phyloP scores from a whole-genome alignment of 2,113 vertebrate species.

The Ailuropoda melanoleuca region DNA sequence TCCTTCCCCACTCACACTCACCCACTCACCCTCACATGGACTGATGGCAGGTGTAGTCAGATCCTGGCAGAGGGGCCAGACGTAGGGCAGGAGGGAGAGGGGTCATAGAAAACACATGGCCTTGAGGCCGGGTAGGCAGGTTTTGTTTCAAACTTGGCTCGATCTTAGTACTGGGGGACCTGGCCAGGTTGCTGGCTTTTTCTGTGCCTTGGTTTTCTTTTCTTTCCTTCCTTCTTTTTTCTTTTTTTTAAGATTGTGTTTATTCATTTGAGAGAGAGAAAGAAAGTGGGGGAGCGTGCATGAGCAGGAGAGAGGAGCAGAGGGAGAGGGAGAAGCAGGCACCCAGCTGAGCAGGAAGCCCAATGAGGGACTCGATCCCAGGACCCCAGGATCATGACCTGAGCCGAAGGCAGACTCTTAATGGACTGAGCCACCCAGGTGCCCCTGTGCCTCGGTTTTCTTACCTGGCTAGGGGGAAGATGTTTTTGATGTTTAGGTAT shows the following conservation, averaged over 20 bases:
- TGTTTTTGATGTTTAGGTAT: not conserved
- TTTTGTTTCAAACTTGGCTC: not conserved
- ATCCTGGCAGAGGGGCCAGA: not conserved
- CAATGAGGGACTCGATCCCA: not conserved
- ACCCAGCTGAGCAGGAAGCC: not conserved
- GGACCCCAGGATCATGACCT: not conserved
- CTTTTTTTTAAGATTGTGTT: not conserved
- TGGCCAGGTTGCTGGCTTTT: not conserved
- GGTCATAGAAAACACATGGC: not conserved
- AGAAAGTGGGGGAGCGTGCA: too few relatives aligned
- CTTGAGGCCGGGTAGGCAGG: not conserved
- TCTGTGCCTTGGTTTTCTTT: not conserved
- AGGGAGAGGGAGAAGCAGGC: not conserved
- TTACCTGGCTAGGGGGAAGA: too few relatives aligned
- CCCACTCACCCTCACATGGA: accelerated
- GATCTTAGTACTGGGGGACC: not conserved
- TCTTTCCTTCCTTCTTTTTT: not conserved
- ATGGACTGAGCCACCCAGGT: not conserved
- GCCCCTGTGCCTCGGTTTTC: not conserved
- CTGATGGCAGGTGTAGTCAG: not conserved
- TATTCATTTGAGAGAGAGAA: not conserved
- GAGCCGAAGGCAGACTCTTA: not conserved
- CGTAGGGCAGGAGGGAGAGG: not conserved
- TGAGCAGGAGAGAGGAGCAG: not conserved
- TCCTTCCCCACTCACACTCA: not conserved